Conservation (phyloP, 2,888 invertebrate genomes). For the Strigamia maritima region DNA sequence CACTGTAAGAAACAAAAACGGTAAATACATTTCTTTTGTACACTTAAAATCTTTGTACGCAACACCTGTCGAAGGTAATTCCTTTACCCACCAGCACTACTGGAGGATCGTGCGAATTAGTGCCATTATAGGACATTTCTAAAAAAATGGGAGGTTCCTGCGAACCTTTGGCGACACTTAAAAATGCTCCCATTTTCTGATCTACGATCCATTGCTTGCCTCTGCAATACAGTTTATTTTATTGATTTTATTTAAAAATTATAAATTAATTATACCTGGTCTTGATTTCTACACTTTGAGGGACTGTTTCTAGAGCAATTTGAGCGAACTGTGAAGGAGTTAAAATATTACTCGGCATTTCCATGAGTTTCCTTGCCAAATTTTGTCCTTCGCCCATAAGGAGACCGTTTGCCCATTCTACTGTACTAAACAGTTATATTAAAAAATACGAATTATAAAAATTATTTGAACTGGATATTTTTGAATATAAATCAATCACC, state of each 20-base stretch:
- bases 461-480: too few species aligned
- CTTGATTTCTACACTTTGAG: conserved; percentile 29
- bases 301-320: conserved; percentile 50
- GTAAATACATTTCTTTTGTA: conserved; percentile 32
- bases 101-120: conserved; percentile 59
- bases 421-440: conserved; percentile 44
- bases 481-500: too few species aligned
- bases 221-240: conserved; percentile 41
- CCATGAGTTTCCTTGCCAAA: conserved; percentile 68
- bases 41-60: conserved; percentile 30
- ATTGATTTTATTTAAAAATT: not conserved
- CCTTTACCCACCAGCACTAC: conserved; percentile 68
- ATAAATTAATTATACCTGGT: conserved; percentile 22
- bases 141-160: conserved; percentile 74
- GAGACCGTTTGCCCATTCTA: conserved; percentile 62
- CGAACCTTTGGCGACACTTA: conserved; percentile 72
- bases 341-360: conserved; percentile 75
- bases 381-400: conserved; percentile 70
- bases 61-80: conserved; percentile 53
- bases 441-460: not conserved
- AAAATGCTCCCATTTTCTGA: conserved; percentile 74
- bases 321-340: conserved; percentile 71
- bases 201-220: conserved; percentile 71
- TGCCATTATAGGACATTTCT: conserved; percentile 69
- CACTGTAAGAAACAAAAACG: conserved; percentile 55